Evolutionary conservation across 2,797 vertebrate genomes (phyloP).

Genomic region (Sebastes oblongus): DNA sequence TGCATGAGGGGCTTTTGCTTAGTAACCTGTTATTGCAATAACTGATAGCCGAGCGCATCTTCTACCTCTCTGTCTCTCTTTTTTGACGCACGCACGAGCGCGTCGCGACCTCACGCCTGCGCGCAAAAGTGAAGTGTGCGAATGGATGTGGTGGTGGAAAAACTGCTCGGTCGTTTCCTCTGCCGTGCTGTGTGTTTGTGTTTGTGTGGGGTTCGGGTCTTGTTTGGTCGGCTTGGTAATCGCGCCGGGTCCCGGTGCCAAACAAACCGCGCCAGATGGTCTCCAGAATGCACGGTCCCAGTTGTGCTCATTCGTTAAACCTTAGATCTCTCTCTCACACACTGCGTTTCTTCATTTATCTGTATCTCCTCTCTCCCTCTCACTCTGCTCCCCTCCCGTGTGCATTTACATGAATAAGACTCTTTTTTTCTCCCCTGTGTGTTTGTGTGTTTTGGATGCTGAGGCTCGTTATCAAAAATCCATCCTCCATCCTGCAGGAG

Average conservation of each 20-base stretch:
- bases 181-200: constrained; percentile 3
- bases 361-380: neutral
- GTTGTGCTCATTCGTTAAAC: constrained; percentile 81
- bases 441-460: constrained; percentile 24
- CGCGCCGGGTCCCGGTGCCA: constrained; percentile 86
- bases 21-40: neutral
- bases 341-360: neutral
- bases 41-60: neutral
- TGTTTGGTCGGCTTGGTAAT: constrained; percentile 73
- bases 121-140: constrained; percentile 1
- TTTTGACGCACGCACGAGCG: neutral
- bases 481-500: constrained; percentile 62
- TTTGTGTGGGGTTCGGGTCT: constrained; percentile 49
- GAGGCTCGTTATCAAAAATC: constrained; percentile 63
- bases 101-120: neutral
- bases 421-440: neutral
- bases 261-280: constrained; percentile 90
- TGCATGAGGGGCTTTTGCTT: neutral
- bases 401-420: neutral
- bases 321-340: constrained; percentile 26
- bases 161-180: constrained; percentile 54
- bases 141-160: constrained; percentile 26
- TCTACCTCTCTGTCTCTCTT: neutral
- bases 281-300: constrained; percentile 83
- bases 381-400: neutral